These are phyloP conservation scores for Parazoanthus swiftii DNA, from an alignment of 92 coral and sea anemone species.

Conservation along the genomic window DNA sequence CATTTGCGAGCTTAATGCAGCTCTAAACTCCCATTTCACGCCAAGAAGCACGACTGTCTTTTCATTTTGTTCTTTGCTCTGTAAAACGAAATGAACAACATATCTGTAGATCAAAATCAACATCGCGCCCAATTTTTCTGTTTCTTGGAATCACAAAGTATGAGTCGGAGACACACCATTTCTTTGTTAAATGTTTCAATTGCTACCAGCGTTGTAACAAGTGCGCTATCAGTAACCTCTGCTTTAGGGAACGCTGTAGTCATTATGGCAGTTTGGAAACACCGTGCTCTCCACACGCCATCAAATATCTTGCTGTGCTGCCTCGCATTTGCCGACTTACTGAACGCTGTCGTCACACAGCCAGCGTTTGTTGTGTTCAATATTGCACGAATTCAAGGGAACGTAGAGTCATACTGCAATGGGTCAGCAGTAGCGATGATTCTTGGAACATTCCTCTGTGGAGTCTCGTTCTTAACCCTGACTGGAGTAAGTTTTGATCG, in stretches of 20 bases:
- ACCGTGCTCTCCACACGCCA: not conserved
- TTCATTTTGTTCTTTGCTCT: no score
- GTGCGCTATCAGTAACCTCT: not conserved
- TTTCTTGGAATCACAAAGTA: constrained; percentile 19
- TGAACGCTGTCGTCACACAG: constrained; percentile 21
- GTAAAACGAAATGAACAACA: not conserved
- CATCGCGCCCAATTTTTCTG: not conserved
- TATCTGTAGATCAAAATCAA: constrained; percentile 4
- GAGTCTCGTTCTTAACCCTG: constrained; percentile 23
- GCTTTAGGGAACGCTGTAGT: constrained; percentile 1
- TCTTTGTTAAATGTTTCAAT: constrained; percentile 15
- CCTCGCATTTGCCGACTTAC: constrained; percentile 22
- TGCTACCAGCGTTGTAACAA: constrained; percentile 6
- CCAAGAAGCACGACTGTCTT: no score
- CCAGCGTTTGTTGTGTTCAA: constrained; percentile 10
- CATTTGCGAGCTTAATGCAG: no score
- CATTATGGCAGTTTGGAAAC: constrained; percentile 6
- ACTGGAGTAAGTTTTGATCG: constrained; percentile 24
- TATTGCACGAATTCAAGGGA: constrained; percentile 27
- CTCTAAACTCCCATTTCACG: no score
- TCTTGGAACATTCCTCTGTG: constrained; percentile 19
- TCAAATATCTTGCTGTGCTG: constrained; percentile 21
- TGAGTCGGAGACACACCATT: not conserved
- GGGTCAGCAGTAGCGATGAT: constrained; percentile 17
- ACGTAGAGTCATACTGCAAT: constrained; percentile 15